Conservation (phyloP, 2,113 vertebrate species). For the Speoplatyrhinus poulsoni region DNA sequence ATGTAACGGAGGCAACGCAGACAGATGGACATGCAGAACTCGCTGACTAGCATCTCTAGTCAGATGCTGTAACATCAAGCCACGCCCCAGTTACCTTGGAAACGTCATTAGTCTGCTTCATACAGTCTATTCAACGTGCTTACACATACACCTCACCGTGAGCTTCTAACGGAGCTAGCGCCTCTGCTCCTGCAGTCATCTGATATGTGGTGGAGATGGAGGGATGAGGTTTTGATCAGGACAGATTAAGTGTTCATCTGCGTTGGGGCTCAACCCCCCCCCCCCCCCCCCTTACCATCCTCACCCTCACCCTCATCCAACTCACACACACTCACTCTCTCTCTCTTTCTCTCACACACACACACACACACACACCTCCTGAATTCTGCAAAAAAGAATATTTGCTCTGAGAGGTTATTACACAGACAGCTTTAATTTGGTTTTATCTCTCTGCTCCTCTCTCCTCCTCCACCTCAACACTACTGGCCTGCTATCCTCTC, state of each 20-base stretch:
- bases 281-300: not conserved
- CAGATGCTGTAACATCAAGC: not conserved
- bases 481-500: not conserved
- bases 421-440: no score
- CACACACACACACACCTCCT: not conserved
- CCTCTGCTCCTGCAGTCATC: conserved; percentile 26
- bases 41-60: not conserved
- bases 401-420: no score
- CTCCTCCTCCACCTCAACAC: not conserved
- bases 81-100: conserved; percentile 10
- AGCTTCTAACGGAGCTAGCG: not conserved
- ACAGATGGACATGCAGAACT: not conserved
- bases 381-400: no score
- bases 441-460: not conserved
- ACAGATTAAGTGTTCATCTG: conserved; percentile 67
- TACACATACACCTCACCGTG: no score
- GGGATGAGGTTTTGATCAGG: conserved; percentile 67
- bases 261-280: not conserved
- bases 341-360: not conserved
- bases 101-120: not conserved
- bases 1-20: no score
- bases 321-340: not conserved
- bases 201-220: conserved; percentile 58
- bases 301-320: not conserved
- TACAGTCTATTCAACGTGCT: no score